Evolutionary conservation across 2,888 invertebrate genomes (phyloP).

Genomic region (Lissonota sp.): DNA sequence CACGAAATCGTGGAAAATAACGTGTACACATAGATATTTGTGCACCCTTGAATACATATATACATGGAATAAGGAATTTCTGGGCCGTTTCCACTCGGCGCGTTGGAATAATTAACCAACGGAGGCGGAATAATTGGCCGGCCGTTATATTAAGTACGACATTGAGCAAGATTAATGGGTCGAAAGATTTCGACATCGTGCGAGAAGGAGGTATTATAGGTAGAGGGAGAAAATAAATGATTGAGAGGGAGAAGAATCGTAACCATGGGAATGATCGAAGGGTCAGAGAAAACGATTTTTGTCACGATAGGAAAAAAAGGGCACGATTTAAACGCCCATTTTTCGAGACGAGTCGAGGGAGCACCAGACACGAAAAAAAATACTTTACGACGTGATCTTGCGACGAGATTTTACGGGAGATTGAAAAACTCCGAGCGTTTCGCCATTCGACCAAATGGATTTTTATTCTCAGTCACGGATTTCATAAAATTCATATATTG

Average conservation of each 20-base stretch:
- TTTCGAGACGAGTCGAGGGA: constrained; percentile 24
- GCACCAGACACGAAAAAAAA: constrained; percentile 30
- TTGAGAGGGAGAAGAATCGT: constrained; percentile 64
- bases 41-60: background rate
- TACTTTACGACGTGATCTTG: constrained; percentile 52
- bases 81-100: constrained; percentile 48
- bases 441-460: constrained; percentile 2
- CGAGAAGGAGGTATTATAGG: background rate
- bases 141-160: constrained; percentile 72
- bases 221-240: background rate
- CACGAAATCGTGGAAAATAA: constrained; percentile 26
- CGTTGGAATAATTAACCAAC: constrained; percentile 67
- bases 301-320: constrained; percentile 10
- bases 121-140: constrained; percentile 74
- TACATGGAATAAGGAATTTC: constrained; percentile 45
- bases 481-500: constrained; percentile 23
- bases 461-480: constrained; percentile 54
- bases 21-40: constrained; percentile 1
- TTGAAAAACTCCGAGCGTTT: constrained; percentile 63
- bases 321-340: constrained; percentile 71
- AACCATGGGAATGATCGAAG: constrained; percentile 76
- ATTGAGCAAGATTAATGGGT: constrained; percentile 74
- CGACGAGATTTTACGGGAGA: constrained; percentile 64
- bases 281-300: constrained; percentile 55
- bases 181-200: constrained; percentile 71